These are phyloP conservation scores for Hassar affinis DNA, from an alignment of 2,113 vertebrate species.

Conservation along the genomic window DNA sequence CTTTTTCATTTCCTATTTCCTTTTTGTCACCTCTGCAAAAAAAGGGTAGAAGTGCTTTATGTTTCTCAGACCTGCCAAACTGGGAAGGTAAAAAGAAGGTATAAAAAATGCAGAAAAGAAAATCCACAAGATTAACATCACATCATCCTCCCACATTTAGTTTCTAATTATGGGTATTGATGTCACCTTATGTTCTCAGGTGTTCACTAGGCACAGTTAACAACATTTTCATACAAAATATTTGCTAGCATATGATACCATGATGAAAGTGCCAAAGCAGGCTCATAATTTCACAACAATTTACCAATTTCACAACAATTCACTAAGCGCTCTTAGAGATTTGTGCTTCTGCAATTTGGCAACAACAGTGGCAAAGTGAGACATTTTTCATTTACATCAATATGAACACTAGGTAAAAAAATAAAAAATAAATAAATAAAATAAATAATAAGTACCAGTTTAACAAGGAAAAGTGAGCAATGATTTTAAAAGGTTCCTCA, in stretches of 20 bases:
- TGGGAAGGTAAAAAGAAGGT: background rate
- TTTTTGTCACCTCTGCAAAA: background rate
- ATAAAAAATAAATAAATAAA: background rate
- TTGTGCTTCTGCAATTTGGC: slow-evolving; percentile 16
- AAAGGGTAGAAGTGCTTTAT: background rate
- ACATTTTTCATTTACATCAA: slow-evolving; percentile 16
- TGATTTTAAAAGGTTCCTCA: background rate
- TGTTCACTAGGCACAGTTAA: background rate
- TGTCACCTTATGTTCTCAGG: slow-evolving; percentile 16
- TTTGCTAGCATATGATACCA: background rate
- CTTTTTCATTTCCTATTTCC: background rate
- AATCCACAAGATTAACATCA: background rate
- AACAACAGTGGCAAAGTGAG: background rate
- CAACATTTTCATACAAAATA: background rate
- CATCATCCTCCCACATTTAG: background rate
- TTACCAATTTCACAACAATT: slow-evolving; percentile 18
- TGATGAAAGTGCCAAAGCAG: background rate
- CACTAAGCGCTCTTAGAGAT: slow-evolving; percentile 12
- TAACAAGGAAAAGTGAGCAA: slow-evolving; percentile 2
- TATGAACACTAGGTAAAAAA: background rate
- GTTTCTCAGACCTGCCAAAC: background rate
- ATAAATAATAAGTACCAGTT: background rate
- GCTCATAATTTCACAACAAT: slow-evolving; percentile 19
- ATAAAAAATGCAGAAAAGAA: background rate
- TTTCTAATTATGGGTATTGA: slow-evolving; percentile 26